phyloP scores from a whole-genome alignment of 2,113 vertebrate genomes.

The Mastomys natalensis region DNA sequence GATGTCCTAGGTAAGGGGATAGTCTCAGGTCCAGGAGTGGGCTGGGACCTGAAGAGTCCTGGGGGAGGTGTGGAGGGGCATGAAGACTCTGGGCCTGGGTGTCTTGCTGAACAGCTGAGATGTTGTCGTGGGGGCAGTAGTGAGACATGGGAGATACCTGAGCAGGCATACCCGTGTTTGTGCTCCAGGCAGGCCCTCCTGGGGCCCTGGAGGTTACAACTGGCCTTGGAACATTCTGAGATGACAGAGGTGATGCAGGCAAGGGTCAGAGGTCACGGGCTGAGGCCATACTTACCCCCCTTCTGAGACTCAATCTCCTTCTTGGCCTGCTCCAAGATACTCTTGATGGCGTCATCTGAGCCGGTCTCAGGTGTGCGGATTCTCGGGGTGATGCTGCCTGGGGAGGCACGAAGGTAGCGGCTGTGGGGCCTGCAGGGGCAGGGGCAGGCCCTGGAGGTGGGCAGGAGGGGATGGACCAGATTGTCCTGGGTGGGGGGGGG shows the following conservation, averaged over 20 bases:
- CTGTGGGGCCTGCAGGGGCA: background rate
- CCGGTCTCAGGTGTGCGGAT: constrained; percentile 99
- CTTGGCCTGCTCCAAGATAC: constrained; percentile 98
- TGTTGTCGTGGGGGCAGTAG: background rate
- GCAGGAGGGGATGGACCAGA: background rate
- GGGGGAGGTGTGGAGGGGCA: too few species aligned
- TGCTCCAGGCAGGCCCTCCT: background rate
- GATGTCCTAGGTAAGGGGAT: background rate
- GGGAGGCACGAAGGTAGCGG: constrained; percentile 73
- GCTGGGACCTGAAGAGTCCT: background rate
- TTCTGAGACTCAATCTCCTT: constrained; percentile 99
- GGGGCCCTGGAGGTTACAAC: background rate
- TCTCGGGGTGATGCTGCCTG: constrained; percentile 99
- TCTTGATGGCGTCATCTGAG: constrained; percentile 99
- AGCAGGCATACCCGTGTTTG: background rate
- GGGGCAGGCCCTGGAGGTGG: background rate
- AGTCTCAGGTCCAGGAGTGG: background rate
- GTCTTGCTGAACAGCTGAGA: background rate
- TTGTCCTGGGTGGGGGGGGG: background rate
- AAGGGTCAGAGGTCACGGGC: background rate
- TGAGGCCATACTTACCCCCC: constrained; percentile 88
- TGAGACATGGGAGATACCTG: background rate
- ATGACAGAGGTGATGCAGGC: background rate
- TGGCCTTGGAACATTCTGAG: too few species aligned
- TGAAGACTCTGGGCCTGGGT: background rate